Base-by-base conservation (phyloP, 2,113 vertebrate genomes). In the Pogona vitticeps region DNA sequence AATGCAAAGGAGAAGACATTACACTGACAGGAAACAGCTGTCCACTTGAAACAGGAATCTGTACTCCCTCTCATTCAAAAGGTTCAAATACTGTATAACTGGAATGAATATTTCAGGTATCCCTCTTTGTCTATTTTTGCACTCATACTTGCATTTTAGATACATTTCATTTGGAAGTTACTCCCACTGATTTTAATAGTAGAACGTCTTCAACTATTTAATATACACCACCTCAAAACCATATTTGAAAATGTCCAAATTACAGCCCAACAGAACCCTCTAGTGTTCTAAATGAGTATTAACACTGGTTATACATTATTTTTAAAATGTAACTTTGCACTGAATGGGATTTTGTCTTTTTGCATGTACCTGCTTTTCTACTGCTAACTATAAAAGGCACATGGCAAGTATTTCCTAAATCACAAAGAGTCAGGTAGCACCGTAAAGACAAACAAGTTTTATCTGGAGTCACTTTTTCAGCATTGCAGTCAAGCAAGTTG, bases 221-320 rank as follows among this genome's bases (percentile, higher is more conserved):
- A 71, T 28, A 3, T 9, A 8, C 31, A 9, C 1, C 6, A 21
- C 0, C 26, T 40, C 56, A 9, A 40, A 72, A 86, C 10, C 46
- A 52, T 52, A 52, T 52, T 52, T 52, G 46, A 52, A 5, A 31
- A 28, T 38, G 9, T 36, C 13, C 3, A 82, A 85, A 61, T 0
- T 1, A 23, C 0, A 14, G 89, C 89, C 83, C 85, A 76, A 78
- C 21, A 86, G 92, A 88, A 94, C 94, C 96, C 95, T 89, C 96
- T 97, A 95, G 95, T 92, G 96, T 40, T 91, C 86, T 59, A 2
- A 36, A 78, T 26, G 28, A 78, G 33, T 9, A 77, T 23, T 61
- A 68, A 26, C 15, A 7, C 26, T 61, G 26, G 42, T 52, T 52
- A 10, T 52, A 52, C 46, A 23, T 61, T 7, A 68, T 65, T 65